Evolutionary conservation across 30 jellyfish, hydroid and myxozoan genomes (phyloP).

Genomic region (Rhopilema esculentum): DNA sequence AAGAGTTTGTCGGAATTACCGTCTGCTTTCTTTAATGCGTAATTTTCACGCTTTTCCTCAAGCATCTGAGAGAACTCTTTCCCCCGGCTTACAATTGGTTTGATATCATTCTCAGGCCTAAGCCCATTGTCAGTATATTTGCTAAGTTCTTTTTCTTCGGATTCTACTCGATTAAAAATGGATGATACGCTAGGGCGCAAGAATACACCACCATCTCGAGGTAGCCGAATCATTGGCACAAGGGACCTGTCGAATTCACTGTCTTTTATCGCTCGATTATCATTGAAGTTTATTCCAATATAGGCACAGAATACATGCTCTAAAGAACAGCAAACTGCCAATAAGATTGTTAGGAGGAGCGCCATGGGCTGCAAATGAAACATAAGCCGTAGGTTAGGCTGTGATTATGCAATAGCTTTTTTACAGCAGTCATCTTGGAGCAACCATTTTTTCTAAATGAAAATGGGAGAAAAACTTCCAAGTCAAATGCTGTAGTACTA

Average conservation of each 20-base stretch:
- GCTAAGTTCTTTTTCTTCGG: neutral
- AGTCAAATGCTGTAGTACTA: too few species aligned
- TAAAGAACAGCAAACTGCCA: neutral
- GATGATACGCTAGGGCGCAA: slow-evolving; percentile 11
- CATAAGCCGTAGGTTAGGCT: too few species aligned
- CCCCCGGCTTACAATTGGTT: slow-evolving; percentile 3
- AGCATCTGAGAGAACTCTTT: slow-evolving; percentile 20
- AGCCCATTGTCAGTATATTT: slow-evolving; percentile 30
- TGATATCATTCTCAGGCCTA: slow-evolving; percentile 41
- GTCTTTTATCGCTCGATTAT: slow-evolving; percentile 14
- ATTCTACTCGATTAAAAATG: neutral
- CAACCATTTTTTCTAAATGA: too few species aligned
- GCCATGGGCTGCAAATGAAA: slow-evolving; percentile 48
- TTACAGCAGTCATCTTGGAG: too few species aligned
- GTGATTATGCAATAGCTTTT: too few species aligned
- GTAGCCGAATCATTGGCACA: slow-evolving; percentile 69
- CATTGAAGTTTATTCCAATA: slow-evolving; percentile 44
- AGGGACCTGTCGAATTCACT: slow-evolving; percentile 44
- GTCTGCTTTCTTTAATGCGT: neutral
- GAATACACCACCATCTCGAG: slow-evolving; percentile 7
- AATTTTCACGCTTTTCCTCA: neutral
- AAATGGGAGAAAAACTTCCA: too few species aligned
- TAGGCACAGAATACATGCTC: slow-evolving; percentile 23
- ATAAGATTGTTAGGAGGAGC: slow-evolving; percentile 31
- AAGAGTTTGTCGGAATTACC: neutral